Evolutionary conservation across 2,888 invertebrate genomes (phyloP).

Genomic region (Ectemnius lituratus): DNA sequence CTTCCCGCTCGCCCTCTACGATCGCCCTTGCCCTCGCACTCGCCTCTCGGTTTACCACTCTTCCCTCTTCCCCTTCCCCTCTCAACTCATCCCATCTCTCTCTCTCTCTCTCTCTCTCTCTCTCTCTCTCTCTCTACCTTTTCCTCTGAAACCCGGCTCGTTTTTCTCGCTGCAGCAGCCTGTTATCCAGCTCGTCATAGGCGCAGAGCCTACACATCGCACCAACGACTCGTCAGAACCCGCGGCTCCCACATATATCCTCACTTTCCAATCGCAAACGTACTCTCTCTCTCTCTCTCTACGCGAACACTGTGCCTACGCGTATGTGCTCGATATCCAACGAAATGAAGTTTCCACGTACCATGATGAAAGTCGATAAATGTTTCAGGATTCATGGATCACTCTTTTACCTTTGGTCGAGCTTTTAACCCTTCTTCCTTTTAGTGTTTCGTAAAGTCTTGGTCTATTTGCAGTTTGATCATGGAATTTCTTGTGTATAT

Average conservation of each 20-base stretch:
- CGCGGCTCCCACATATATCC: too few species aligned
- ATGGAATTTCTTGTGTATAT: neutral
- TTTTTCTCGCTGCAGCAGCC: slow-evolving; percentile 42
- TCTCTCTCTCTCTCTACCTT: too few species aligned
- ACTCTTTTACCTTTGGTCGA: too few species aligned
- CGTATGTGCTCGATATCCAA: too few species aligned
- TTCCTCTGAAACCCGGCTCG: slow-evolving; percentile 38
- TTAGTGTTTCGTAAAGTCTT: neutral
- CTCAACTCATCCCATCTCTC: too few species aligned
- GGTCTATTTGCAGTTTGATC: neutral
- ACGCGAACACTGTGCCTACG: too few species aligned
- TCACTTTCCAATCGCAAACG: too few species aligned
- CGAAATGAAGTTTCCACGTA: slow-evolving; percentile 2
- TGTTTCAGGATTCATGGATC: neutral
- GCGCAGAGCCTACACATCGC: slow-evolving; percentile 23
- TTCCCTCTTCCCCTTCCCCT: slow-evolving; percentile 19
- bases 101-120: too few species aligned
- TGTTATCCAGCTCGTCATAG: slow-evolving; percentile 43
- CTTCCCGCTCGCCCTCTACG: neutral
- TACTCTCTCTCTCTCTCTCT: too few species aligned
- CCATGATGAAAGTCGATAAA: slow-evolving; percentile 7
- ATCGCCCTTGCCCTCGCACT: neutral
- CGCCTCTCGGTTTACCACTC: slow-evolving; percentile 5
- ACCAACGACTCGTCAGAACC: too few species aligned
- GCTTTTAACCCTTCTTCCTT: neutral